phyloP scores from a whole-genome alignment of 1,140 invertebrate species.

The Ooceraea biroi region DNA sequence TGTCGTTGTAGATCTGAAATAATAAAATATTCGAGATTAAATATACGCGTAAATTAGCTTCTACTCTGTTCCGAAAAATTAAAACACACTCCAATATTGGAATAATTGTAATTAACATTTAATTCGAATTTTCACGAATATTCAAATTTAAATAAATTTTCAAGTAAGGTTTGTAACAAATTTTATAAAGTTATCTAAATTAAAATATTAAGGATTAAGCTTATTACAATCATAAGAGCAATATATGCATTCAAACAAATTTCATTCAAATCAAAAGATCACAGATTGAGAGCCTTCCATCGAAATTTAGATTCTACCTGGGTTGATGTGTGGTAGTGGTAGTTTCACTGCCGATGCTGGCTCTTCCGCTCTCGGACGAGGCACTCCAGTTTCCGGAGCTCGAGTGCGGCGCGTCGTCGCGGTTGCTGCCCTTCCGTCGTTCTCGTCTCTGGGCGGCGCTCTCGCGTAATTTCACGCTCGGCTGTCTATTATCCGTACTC shows the following conservation, averaged over 20 bases:
- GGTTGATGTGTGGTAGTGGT: conserved; percentile 90
- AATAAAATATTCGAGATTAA: conserved; percentile 73
- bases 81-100: neutral
- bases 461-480: conserved; percentile 90
- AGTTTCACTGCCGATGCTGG: conserved; percentile 93
- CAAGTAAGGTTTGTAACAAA: too few relatives aligned
- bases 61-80: neutral
- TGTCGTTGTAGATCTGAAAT: conserved; percentile 82
- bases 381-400: conserved; percentile 98
- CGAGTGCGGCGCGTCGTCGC: conserved; percentile 92
- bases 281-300: too few relatives aligned
- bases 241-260: too few relatives aligned
- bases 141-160: too few relatives aligned
- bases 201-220: too few relatives aligned
- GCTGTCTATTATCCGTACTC: conserved; percentile 72
- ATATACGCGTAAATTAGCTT: neutral
- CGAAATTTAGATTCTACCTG: conserved; percentile 81
- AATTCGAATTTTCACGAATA: too few relatives aligned
- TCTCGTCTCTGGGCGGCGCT: conserved; percentile 89
- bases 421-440: conserved; percentile 85
- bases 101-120: neutral
- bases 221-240: too few relatives aligned
- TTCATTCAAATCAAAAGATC: too few relatives aligned
- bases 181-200: too few relatives aligned
- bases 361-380: conserved; percentile 94